A percentile compares a stretch with the other conserved stretches of the same genome.
phyloP scores from a whole-genome alignment of 1,140 invertebrate species.

The Archegozetes longisetosus region DNA sequence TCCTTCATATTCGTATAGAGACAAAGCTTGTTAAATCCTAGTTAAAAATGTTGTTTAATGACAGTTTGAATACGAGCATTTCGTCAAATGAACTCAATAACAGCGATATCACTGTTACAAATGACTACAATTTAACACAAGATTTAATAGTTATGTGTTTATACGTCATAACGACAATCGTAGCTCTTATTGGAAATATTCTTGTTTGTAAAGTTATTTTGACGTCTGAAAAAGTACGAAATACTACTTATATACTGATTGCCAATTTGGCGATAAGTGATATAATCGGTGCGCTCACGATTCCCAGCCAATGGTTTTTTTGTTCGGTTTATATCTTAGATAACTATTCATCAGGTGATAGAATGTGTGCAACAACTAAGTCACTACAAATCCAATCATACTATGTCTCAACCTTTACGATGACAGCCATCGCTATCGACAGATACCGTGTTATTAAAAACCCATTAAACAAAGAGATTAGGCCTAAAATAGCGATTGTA shows the following conservation, averaged over 20 bases:
- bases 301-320: conserved; percentile 3
- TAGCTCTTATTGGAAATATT: conserved; percentile 28
- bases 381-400: conserved; percentile 1
- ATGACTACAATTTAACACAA: too few relatives aligned
- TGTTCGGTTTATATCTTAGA: background rate
- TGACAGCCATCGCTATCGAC: conserved; percentile 38
- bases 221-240: conserved; percentile 25
- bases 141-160: too few relatives aligned
- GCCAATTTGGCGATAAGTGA: conserved; percentile 67
- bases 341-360: background rate
- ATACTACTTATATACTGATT: conserved; percentile 73
- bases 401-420: conserved; percentile 38
- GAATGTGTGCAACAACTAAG: background rate
- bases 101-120: too few relatives aligned
- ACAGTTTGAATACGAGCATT: too few relatives aligned
- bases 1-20: too few relatives aligned
- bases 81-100: too few relatives aligned
- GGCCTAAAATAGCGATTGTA: conserved; percentile 27
- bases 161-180: conserved; percentile 28
- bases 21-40: too few relatives aligned
- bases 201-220: conserved; percentile 27
- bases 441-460: conserved; percentile 34
- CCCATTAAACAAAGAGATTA: conserved; percentile 32
- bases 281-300: conserved; percentile 10
- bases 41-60: too few relatives aligned